Evolutionary conservation across 2,113 vertebrate species (phyloP), one percentile per base, ranked within the genome.

Genomic region (Bubalus kerabau): DNA sequence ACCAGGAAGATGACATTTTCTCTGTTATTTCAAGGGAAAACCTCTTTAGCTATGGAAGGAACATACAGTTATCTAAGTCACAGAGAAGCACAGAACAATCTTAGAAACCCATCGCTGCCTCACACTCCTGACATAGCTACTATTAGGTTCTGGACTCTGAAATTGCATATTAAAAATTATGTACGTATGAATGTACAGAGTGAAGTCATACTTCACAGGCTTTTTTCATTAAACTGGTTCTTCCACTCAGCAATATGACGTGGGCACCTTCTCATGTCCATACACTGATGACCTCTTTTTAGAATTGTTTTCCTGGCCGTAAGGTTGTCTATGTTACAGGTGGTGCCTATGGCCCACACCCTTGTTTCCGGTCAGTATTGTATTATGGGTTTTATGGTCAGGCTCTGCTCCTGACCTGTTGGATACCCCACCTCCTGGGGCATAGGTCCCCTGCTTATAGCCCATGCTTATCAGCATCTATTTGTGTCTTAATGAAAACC

Each of bases 381-480:
- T 13, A 13, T 43, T 71, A 5, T n/a, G 10, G 11, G 12, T 32
- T 76, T 60, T n/a, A 16, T 6, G 56, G 43, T 5, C 7, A 60
- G 11, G 3, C 4, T 83, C 2, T 0, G 5, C 19, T 43, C 23
- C 26, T 12, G 11, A 13, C 0, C 15, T 80, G 15, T 28, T 32
- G 90, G 87, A n/a, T n/a, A 50, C 36, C 36, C 21, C 5, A 56
- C 23, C 13, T 21, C 19, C 16, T 67, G 23, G 10, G 16, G 7
- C 21, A n/a, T 3, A 59, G 21, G 2, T 76, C 85, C 12, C 32
- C 32, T 54, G 1, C 26, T 76, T 12, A 13, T 76, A 76, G 1
- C 74, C 40, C 40, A 24, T 14, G 54, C 19, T 71, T 74, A n/a
- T 89, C 76, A 46, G 24, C 40, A 52, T 43, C 15, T 36, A 86